phyloP scores from a whole-genome alignment of 2,113 vertebrate species.

The Craseonycteris thonglongyai region DNA sequence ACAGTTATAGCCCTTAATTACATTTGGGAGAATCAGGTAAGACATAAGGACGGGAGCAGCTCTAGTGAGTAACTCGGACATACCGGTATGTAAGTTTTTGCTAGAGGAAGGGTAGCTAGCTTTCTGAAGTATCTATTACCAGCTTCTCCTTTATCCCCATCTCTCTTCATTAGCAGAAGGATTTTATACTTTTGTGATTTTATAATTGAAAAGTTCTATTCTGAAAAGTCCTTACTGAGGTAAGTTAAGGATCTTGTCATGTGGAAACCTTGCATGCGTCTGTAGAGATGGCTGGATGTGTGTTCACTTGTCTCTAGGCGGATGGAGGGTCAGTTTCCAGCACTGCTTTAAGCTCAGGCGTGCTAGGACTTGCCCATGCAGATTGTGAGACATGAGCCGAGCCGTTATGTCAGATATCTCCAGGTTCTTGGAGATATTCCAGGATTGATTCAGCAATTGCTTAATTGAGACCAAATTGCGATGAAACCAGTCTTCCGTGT shows the following conservation, averaged over 20 bases:
- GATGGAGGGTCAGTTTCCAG: neutral
- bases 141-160: neutral
- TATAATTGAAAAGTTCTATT: neutral
- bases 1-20: neutral
- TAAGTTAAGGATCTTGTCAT: neutral
- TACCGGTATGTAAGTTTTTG: neutral
- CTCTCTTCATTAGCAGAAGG: neutral
- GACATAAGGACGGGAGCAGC: neutral
- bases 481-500: no score
- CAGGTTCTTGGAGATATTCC: neutral
- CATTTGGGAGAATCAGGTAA: neutral
- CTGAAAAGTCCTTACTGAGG: neutral
- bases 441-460: neutral
- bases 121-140: neutral
- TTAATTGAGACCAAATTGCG: neutral
- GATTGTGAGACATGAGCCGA: neutral
- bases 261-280: neutral
- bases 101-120: neutral
- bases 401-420: rapidly evolving
- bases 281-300: neutral
- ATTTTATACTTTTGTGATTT: neutral
- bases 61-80: rapidly evolving
- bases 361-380: neutral
- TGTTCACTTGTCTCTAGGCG: neutral
- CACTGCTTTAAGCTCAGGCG: neutral